These are phyloP conservation scores for Thripadectes ignobilis DNA, from an alignment of 2,797 vertebrate genomes.

Conservation along the genomic window DNA sequence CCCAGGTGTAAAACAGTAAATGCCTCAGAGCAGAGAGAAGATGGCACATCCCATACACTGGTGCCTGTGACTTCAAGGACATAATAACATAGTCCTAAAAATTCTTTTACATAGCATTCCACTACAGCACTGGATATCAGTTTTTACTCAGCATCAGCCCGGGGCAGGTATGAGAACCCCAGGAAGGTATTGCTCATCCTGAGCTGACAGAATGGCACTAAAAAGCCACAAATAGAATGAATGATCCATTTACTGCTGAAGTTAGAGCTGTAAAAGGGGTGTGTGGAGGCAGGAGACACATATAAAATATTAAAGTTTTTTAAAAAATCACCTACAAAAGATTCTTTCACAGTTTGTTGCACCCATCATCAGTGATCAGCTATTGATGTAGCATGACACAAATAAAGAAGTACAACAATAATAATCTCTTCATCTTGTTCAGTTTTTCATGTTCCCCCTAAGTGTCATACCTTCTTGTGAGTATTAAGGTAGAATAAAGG, in stretches of 20 bases:
- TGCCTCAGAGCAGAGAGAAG: background rate
- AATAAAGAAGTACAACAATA: conserved; percentile 20
- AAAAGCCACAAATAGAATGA: background rate
- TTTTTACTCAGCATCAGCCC: background rate
- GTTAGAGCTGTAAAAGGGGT: background rate
- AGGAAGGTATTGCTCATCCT: background rate
- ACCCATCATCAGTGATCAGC: background rate
- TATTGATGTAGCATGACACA: background rate
- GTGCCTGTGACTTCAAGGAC: background rate
- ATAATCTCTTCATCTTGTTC: conserved; percentile 34
- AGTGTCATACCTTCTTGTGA: conserved; percentile 14
- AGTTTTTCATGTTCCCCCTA: conserved; percentile 25
- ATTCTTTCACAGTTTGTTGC: background rate
- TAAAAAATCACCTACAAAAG: background rate
- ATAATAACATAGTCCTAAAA: background rate
- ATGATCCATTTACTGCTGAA: background rate
- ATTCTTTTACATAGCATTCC: background rate
- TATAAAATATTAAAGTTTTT: background rate
- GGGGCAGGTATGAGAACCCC: background rate
- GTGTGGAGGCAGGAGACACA: no score
- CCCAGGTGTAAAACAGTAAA: background rate
- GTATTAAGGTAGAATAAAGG: conserved; percentile 19
- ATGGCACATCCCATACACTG: background rate
- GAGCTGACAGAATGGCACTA: background rate
- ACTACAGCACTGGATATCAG: background rate